Evolutionary conservation across 1,140 invertebrate species (phyloP), one percentile per base, ranked within the genome.

Genomic region (Drosophila athabasca): DNA sequence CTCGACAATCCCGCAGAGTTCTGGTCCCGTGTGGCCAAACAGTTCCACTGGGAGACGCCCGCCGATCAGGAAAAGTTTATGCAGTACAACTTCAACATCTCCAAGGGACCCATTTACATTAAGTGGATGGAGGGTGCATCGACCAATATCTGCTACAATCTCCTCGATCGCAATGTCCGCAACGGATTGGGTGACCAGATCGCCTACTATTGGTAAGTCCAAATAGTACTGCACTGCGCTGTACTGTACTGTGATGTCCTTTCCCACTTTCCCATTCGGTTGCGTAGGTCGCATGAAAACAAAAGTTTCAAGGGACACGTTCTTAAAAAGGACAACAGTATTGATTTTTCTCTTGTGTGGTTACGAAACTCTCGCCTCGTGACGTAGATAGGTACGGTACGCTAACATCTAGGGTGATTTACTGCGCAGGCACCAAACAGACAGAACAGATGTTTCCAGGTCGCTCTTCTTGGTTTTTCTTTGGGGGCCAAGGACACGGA

Each of bases 101-200:
- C 93, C 22, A 96, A 97, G 83, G 98, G 98, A 45, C 96, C 97
- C 2, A 96, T 99, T 66, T 96, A 94, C 69, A 96, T 98, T 4
- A 97, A 97, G 92, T 99, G 97, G 96, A 95, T 99, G 95, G 95
- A 97, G 84, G 98, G 97, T 11, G 97, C 97, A 0, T 95, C 95
- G 8, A 99, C 98, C 11, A 99, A 99, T 92, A 95, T 99, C 54
- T 98, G 96, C 90, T 99, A 98, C 93, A 99, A 99, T 93, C 93
- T 97, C 8, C 92, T 99, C 48, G 98, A 99, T 92, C 94, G 96
- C 62, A 97, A 98, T 91, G 94, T 99, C 17, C 94, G 96, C 78
- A 95, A 95, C 66, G 97, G 97, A 26, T 91, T 96, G 44, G 98
- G 97, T 11, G 96, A 98, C 79, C 97, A 96, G 92, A 94, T 98